A percentile compares a stretch with the other conserved stretches of the same genome.
Conservation (phyloP, 2,888 invertebrate species). For the Leucoptera coffeella region DNA sequence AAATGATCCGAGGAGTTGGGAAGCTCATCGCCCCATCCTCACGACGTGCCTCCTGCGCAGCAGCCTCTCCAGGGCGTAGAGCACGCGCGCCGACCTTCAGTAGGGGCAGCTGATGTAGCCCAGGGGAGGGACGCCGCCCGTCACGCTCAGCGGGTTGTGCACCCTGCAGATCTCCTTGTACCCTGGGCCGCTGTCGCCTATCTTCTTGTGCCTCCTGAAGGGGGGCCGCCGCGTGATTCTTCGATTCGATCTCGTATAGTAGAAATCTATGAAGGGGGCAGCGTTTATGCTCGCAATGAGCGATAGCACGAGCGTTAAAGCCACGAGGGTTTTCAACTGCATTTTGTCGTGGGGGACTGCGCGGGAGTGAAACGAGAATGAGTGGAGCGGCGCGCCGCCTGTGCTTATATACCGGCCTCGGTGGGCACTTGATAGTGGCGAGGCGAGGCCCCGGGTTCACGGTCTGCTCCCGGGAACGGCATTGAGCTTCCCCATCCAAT, state of each 20-base stretch:
- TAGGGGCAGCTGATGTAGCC: conserved; percentile 51
- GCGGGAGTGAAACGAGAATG: conserved; percentile 36
- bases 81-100: conserved; percentile 51
- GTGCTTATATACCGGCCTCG: conserved; percentile 51
- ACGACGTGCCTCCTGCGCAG: conserved; percentile 43
- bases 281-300: conserved; percentile 14
- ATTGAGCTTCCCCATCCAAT: conserved; percentile 12
- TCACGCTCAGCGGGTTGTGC: conserved; percentile 52
- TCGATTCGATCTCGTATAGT: too few relatives aligned
- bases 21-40: conserved; percentile 37
- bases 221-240: conserved; percentile 21
- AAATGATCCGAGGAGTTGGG: too few relatives aligned
- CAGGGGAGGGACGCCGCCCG: conserved; percentile 45
- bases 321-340: conserved; percentile 11
- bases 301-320: conserved; percentile 16
- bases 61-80: conserved; percentile 47
- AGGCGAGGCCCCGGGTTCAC: conserved; percentile 32
- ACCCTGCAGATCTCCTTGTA: conserved; percentile 67
- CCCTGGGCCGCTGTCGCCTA: conserved; percentile 25
- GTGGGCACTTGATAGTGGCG: conserved; percentile 33
- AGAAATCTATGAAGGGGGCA: conserved; percentile 39
- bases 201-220: conserved; percentile 25
- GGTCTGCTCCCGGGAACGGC: conserved; percentile 39
- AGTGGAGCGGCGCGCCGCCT: too few relatives aligned
- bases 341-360: too few relatives aligned